Evolutionary conservation across 2,888 invertebrate genomes (phyloP).

Genomic region (Phorcus lineatus): DNA sequence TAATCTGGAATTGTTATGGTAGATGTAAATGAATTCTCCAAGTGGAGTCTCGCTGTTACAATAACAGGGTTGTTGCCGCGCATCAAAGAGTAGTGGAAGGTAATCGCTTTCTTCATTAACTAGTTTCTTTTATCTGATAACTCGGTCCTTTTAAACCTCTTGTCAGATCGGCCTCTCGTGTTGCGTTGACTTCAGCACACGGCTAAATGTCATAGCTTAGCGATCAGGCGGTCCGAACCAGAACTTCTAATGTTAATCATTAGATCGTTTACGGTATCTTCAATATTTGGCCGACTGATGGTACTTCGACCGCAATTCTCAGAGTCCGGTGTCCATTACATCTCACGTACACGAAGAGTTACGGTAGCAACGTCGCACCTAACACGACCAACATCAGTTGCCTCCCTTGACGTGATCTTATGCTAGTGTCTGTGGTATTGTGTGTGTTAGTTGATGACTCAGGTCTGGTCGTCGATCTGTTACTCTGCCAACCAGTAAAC

Average conservation of each 20-base stretch:
- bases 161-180: no score
- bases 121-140: no score
- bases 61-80: no score
- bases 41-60: no score
- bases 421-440: neutral
- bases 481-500: slow-evolving; percentile 16
- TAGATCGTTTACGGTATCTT: slow-evolving; percentile 18
- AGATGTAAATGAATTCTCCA: no score
- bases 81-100: no score
- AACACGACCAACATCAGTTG: neutral
- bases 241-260: neutral
- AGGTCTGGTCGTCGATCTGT: neutral
- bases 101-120: no score
- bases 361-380: slow-evolving; percentile 11
- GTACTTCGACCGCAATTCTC: slow-evolving; percentile 20
- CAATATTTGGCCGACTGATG: neutral
- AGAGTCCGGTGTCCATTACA: slow-evolving; percentile 14
- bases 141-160: no score
- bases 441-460: neutral
- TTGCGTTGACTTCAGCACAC: no score
- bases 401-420: neutral
- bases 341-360: slow-evolving; percentile 16
- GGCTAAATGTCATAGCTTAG: no score
- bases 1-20: no score
- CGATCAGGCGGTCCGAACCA: no score